Percentiles rank a stretch among this genome's conserved stretches.
Evolutionary conservation across 2,888 invertebrate genomes (phyloP).

Genomic region (Folsomia candida): DNA sequence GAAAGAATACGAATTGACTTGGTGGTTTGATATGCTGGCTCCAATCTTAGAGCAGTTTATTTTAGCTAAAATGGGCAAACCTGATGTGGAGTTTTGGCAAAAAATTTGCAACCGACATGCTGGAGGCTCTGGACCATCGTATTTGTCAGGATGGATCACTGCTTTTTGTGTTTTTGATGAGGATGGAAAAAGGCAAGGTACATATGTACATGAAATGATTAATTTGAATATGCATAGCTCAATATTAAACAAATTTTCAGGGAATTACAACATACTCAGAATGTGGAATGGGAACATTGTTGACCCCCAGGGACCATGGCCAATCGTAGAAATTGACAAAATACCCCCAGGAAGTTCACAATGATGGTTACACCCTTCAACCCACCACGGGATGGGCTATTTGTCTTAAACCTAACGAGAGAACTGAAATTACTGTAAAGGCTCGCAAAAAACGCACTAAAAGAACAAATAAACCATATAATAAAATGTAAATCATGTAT

Average conservation of each 20-base stretch:
- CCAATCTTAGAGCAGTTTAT: constrained; percentile 36
- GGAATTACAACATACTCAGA: too few relatives aligned
- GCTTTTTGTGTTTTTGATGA: constrained; percentile 33
- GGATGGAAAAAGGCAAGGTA: constrained; percentile 30
- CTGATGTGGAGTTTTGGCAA: constrained; percentile 32
- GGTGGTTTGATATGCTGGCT: constrained; percentile 29
- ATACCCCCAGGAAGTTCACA: constrained; percentile 26
- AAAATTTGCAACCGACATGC: constrained; percentile 22
- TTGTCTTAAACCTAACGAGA: too few relatives aligned
- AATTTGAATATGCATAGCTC: too few relatives aligned
- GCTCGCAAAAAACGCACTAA: too few relatives aligned
- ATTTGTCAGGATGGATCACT: constrained; percentile 36
- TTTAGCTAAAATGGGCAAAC: constrained; percentile 29
- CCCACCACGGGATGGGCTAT: constrained; percentile 33
- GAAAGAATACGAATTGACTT: constrained; percentile 26
- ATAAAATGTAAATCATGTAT: too few relatives aligned
- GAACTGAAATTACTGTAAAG: too few relatives aligned
- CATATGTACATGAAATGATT: too few relatives aligned
- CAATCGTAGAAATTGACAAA: constrained; percentile 10
- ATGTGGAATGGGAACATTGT: too few relatives aligned
- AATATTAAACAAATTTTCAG: too few relatives aligned
- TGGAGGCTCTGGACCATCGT: constrained; percentile 23
- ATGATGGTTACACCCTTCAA: constrained; percentile 18
- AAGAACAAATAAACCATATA: too few relatives aligned
- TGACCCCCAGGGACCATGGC: too few relatives aligned